phyloP scores from a whole-genome alignment of 2,113 vertebrate genomes.

The Sminthopsis crassicaudata region DNA sequence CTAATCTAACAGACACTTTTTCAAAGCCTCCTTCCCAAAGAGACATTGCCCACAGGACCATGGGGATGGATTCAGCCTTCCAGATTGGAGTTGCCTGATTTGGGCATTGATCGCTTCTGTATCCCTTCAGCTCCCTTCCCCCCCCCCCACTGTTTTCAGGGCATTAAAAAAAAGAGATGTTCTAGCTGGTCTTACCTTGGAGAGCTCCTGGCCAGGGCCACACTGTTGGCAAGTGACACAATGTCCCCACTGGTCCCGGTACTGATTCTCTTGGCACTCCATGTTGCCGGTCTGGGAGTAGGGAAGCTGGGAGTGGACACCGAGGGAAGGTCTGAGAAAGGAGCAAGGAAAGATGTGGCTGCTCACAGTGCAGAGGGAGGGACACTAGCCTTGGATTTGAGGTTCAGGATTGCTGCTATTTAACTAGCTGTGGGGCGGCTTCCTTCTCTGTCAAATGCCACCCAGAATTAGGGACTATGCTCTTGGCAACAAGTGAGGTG shows the following conservation, averaged over 20 bases:
- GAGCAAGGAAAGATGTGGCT: conserved; percentile 16
- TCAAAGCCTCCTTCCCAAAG: neutral
- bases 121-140: neutral
- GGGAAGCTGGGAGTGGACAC: conserved; percentile 45
- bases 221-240: conserved; percentile 85
- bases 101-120: neutral
- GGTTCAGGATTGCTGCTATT: neutral
- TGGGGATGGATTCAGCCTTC: neutral
- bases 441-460: conserved; percentile 1
- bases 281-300: conserved; percentile 47
- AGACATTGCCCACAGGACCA: neutral
- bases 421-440: neutral
- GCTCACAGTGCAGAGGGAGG: neutral
- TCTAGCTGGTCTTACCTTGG: conserved; percentile 83
- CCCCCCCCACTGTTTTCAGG: neutral
- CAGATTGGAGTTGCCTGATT: neutral
- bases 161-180: neutral
- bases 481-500: neutral
- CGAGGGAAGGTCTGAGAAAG: conserved; percentile 17
- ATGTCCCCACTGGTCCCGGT: conserved; percentile 79
- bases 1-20: neutral
- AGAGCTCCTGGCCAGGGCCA: conserved; percentile 87
- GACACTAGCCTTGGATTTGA: neutral
- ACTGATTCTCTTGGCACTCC: conserved; percentile 84
- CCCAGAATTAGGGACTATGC: neutral